These are phyloP conservation scores for Macrophya alboannulata DNA, from an alignment of 2,888 invertebrate species.

Conservation along the genomic window DNA sequence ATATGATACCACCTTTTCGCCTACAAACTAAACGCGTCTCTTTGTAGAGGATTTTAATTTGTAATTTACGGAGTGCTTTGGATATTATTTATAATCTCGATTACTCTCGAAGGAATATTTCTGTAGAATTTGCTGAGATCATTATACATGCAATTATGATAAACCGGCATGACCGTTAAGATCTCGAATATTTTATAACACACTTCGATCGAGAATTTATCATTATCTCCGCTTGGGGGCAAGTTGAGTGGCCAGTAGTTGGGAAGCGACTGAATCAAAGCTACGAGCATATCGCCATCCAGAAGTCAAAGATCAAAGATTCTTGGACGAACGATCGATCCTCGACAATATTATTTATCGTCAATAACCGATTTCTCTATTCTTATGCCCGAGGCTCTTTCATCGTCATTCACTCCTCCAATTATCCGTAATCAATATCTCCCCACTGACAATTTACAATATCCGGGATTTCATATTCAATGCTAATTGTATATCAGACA, in stretches of 20 bases:
- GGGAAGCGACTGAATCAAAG: slow-evolving; percentile 43
- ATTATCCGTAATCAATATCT: background rate
- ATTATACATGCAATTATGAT: background rate
- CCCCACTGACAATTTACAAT: background rate
- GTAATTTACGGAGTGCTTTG: background rate
- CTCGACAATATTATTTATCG: slow-evolving; percentile 39
- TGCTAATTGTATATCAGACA: background rate
- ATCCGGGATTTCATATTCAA: background rate
- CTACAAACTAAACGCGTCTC: background rate
- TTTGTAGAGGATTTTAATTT: background rate
- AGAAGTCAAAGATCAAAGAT: slow-evolving; percentile 65
- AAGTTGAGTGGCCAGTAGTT: slow-evolving; percentile 24
- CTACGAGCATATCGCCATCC: background rate
- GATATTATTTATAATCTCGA: background rate
- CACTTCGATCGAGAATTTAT: slow-evolving; percentile 23
- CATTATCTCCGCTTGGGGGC: slow-evolving; percentile 21
- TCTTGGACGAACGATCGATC: slow-evolving; percentile 51
- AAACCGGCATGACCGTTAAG: slow-evolving; percentile 1
- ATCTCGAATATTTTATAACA: background rate
- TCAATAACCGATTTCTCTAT: slow-evolving; percentile 15
- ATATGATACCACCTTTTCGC: slow-evolving; percentile 37
- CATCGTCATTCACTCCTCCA: background rate
- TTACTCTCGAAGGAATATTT: background rate
- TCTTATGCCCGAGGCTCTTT: background rate
- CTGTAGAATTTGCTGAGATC: background rate